phyloP scores from a whole-genome alignment of 30 jellyfish, hydroid and myxozoan species.

The Mastigias papua region DNA sequence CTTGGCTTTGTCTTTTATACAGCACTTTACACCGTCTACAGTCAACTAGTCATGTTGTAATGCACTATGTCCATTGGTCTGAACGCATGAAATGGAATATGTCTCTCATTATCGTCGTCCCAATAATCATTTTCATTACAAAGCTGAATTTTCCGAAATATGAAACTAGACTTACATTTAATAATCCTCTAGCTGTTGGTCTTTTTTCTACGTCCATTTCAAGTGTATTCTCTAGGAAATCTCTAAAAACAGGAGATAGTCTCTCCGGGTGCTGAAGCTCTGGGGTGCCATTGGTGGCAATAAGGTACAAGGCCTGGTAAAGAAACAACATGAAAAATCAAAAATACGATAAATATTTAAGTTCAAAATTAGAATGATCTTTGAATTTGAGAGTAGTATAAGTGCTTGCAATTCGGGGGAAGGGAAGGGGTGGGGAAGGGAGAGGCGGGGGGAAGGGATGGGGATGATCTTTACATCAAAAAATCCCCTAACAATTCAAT shows the following conservation, averaged over 20 bases:
- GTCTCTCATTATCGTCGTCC: no score
- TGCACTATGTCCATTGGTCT: no score
- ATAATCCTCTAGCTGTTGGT: slow-evolving; percentile 97
- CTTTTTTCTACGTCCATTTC: slow-evolving; percentile 99
- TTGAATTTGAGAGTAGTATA: background rate
- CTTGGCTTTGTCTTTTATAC: no score
- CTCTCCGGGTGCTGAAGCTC: slow-evolving; percentile 99
- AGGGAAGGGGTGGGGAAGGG: background rate
- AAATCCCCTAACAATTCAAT: no score
- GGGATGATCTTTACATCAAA: no score
- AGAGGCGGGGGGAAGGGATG: no score
- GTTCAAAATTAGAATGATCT: no score
- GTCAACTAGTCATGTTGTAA: no score
- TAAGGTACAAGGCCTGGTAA: slow-evolving; percentile 94
- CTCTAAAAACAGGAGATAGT: slow-evolving; percentile 93
- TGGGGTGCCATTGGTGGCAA: slow-evolving; percentile 99
- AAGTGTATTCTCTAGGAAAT: slow-evolving; percentile 92
- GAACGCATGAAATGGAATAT: no score
- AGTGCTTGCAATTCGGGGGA: background rate
- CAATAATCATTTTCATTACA: no score
- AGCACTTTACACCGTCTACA: no score
- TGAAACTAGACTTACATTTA: slow-evolving; percentile 18
- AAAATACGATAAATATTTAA: background rate
- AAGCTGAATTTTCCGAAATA: no score
- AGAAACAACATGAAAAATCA: background rate